Percentiles rank a stretch among this genome's conserved stretches.
Evolutionary conservation across 2,113 vertebrate species (phyloP).

Genomic region (Ardeotis arabs): DNA sequence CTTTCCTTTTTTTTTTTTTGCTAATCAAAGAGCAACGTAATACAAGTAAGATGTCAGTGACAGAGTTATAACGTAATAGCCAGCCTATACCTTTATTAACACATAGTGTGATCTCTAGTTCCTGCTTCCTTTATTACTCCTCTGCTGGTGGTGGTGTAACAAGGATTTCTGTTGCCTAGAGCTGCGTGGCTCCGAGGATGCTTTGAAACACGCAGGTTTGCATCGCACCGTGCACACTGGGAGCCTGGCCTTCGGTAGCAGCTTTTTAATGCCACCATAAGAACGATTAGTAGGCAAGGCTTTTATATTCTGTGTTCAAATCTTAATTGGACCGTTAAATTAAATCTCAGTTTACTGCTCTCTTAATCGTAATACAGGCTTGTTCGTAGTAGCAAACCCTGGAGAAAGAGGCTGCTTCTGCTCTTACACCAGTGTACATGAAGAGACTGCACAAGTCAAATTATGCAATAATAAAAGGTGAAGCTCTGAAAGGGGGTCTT

Average conservation of each 20-base stretch:
- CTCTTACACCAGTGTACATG: not conserved
- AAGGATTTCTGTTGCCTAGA: not conserved
- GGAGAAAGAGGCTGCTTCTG: not conserved
- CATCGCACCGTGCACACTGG: rapidly evolving
- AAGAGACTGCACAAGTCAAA: not conserved
- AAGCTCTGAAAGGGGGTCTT: not conserved
- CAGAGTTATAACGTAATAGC: not conserved
- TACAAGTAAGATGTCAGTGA: not conserved
- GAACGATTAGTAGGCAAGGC: not conserved
- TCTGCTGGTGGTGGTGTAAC: not conserved
- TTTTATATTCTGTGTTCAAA: not conserved
- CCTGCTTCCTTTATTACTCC: not conserved
- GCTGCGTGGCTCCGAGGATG: not conserved
- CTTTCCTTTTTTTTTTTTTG: not conserved
- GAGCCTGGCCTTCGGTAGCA: not conserved
- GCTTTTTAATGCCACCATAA: not conserved
- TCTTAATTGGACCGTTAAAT: not conserved
- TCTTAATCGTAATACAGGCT: not conserved
- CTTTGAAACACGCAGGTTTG: not conserved
- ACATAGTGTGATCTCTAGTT: not conserved
- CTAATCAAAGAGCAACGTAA: not conserved
- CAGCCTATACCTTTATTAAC: not conserved
- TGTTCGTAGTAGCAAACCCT: not conserved
- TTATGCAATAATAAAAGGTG: not conserved
- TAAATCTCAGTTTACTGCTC: not conserved